phyloP scores from a whole-genome alignment of 2,888 invertebrate genomes.

The Epirrhoe alternata region DNA sequence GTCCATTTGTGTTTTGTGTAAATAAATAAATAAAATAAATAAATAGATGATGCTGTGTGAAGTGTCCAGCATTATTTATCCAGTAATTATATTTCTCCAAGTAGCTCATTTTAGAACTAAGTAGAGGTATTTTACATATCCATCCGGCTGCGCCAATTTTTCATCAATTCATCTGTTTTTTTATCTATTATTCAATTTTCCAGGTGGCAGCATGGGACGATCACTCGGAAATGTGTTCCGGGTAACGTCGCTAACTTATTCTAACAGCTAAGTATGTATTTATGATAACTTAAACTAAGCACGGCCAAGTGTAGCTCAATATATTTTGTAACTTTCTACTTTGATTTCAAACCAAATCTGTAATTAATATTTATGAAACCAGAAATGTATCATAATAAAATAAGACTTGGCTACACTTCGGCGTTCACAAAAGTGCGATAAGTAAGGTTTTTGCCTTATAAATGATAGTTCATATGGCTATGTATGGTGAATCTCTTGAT shows the following conservation, averaged over 20 bases:
- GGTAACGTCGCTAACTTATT: conserved; percentile 68
- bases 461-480: conserved; percentile 30
- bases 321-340: neutral
- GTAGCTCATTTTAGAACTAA: no score
- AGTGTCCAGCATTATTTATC: no score
- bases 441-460: conserved; percentile 45
- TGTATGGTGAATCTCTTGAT: conserved; percentile 51
- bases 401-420: conserved; percentile 1
- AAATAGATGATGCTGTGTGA: no score
- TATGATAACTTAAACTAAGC: conserved; percentile 32
- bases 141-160: conserved; percentile 88
- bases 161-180: neutral
- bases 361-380: neutral
- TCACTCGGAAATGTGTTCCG: conserved; percentile 93
- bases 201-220: conserved; percentile 95
- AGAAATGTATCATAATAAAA: neutral
- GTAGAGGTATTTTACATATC: conserved; percentile 52
- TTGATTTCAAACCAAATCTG: neutral
- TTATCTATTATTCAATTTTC: conserved; percentile 52
- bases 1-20: no score
- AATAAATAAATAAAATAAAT: no score
- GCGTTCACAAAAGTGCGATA: conserved; percentile 22
- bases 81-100: no score
- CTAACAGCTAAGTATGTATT: conserved; percentile 48
- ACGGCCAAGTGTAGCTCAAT: conserved; percentile 15